Conservation (phyloP, 2,113 vertebrate genomes). For the Anolis carolinensis region DNA sequence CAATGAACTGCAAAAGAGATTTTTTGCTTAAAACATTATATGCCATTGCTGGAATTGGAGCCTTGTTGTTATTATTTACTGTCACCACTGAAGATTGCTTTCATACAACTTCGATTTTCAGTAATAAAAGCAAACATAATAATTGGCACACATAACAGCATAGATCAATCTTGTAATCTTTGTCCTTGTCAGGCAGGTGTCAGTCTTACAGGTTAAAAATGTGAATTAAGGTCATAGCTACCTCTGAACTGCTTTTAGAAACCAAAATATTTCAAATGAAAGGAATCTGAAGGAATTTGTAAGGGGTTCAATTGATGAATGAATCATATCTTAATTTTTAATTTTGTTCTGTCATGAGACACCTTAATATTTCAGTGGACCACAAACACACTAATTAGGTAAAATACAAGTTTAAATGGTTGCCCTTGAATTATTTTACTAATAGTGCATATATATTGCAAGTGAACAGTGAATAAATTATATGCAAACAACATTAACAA, state of each 20-base stretch:
- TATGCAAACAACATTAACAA: slow-evolving; percentile 30
- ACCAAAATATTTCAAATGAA: slow-evolving; percentile 11
- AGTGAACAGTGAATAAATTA: slow-evolving; percentile 49
- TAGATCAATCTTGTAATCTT: slow-evolving; percentile 17
- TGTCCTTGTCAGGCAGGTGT: background rate
- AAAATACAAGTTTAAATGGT: background rate
- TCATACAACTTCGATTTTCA: slow-evolving; percentile 1
- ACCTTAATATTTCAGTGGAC: background rate
- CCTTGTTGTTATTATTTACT: slow-evolving; percentile 2
- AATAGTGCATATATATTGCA: slow-evolving; percentile 33
- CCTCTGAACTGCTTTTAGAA: background rate
- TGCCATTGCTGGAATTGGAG: background rate
- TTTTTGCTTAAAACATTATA: background rate
- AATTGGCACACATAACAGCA: background rate
- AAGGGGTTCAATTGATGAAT: background rate
- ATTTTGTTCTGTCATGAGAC: background rate
- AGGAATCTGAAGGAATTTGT: background rate
- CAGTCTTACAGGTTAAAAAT: slow-evolving; percentile 5
- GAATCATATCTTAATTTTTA: background rate
- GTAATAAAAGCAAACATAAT: slow-evolving; percentile 20
- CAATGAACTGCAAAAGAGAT: background rate
- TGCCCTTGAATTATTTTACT: background rate
- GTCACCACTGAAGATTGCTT: slow-evolving; percentile 9
- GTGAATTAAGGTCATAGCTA: background rate
- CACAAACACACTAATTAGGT: background rate